Conservation (phyloP, 2,888 invertebrate genomes). For the Bibio marci region DNA sequence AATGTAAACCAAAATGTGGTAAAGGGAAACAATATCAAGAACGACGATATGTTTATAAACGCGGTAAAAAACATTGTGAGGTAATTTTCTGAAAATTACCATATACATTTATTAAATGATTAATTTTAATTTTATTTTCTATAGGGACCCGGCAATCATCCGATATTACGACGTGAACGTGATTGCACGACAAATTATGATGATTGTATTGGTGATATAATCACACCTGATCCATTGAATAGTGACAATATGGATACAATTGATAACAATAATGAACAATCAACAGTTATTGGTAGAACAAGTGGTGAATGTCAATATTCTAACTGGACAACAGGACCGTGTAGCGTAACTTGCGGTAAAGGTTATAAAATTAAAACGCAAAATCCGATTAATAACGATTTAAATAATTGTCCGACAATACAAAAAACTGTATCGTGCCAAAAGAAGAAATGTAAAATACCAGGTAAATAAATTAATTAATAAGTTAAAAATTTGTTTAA, state of each 20-base stretch:
- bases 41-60: conserved; percentile 43
- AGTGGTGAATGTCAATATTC: too few species aligned
- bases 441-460: not conserved
- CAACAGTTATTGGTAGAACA: too few species aligned
- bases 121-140: too few species aligned
- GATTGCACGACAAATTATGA: conserved; percentile 1
- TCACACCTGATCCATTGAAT: not conserved
- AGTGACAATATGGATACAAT: too few species aligned
- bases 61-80: conserved; percentile 46
- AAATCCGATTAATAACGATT: too few species aligned
- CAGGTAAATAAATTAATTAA: not conserved
- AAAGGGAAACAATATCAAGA: conserved; percentile 51
- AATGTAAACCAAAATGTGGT: conserved; percentile 58
- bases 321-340: too few species aligned
- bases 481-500: not conserved
- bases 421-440: not conserved
- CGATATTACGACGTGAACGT: not conserved
- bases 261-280: too few species aligned
- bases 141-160: conserved; percentile 1
- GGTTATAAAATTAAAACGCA: too few species aligned
- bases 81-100: too few species aligned
- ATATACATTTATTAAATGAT: conserved; percentile 18
- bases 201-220: conserved; percentile 14
- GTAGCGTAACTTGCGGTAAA: too few species aligned
- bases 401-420: not conserved